Evolutionary conservation across 1,140 invertebrate genomes (phyloP), one percentile per base, ranked within the genome.

Genomic region (Penaeus chinensis): DNA sequence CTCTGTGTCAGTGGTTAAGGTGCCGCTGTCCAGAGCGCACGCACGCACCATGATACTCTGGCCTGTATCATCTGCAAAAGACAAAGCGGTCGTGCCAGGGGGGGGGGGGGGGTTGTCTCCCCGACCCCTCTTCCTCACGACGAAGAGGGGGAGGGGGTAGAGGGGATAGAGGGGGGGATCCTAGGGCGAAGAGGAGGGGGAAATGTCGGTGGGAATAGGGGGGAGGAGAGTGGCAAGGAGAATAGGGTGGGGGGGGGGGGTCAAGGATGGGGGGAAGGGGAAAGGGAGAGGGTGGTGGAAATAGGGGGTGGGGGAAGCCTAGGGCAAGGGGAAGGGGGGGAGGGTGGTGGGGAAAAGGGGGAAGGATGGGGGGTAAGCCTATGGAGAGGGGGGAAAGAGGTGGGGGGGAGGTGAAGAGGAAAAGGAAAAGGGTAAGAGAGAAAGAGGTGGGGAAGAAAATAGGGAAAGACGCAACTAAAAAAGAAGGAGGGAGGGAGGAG

Each of bases 11-110:
- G 96, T 97, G 66, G 97, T 98, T 3, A 97, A 94, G 0, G 96
- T 97, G 3, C 97, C 97, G 90, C 96, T 97, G 93, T 98, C 97
- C 90, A 98, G 93, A n/a, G 96, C 97, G 93, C 97, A 98, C 42
- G 95, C 95, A 60, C 97, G 94, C 10, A 98, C 95, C 11, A 96
- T 96, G 90, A 98, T 95, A 10, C 94, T 94, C 87, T 96, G 94
- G 5, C 96, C 96, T 24, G 94, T 95, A 90, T 96, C 96, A 91
- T 95, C 96, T 97, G 92, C 60, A 89, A 85, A 63, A 78, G 83
- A 63, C 47, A 61, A 82, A 24, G 65, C 22, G 65, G 80, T n/a
- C n/a, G 22, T 83, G 65, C 54, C 65, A n/a, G 11, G 32, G 74
- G 32, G 42, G 42, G 71, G 71, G 37, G n/a, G 18, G n/a, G 47